These are phyloP conservation scores for Hypomecis punctinalis DNA, from an alignment of 2,888 invertebrate species.

Conservation along the genomic window DNA sequence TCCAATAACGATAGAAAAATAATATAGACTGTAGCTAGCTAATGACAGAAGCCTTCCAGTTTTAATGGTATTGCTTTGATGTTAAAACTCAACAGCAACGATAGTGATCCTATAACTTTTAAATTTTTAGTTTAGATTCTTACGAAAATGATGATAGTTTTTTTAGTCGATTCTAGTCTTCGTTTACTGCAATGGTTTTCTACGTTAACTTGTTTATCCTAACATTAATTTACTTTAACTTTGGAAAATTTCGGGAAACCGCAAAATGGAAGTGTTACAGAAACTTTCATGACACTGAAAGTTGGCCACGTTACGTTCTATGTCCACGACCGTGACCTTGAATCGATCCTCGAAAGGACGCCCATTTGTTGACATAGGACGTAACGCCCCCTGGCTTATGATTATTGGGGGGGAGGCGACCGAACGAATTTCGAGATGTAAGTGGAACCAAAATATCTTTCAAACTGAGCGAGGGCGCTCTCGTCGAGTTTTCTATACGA, in stretches of 20 bases:
- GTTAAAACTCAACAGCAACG: too few species aligned
- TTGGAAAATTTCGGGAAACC: too few species aligned
- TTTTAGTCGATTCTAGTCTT: too few species aligned
- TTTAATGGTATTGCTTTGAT: too few species aligned
- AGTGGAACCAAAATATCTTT: background rate
- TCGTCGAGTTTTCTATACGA: background rate
- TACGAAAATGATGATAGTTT: too few species aligned
- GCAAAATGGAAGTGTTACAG: background rate
- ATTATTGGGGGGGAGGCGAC: slow-evolving; percentile 18
- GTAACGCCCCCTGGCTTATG: slow-evolving; percentile 19
- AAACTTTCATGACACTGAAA: background rate
- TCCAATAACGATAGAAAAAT: too few species aligned
- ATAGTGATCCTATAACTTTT: too few species aligned
- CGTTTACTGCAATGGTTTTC: too few species aligned
- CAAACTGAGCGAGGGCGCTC: background rate
- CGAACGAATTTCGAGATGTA: slow-evolving; percentile 1
- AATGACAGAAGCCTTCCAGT: too few species aligned
- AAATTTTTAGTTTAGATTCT: too few species aligned
- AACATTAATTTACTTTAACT: background rate
- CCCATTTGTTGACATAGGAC: slow-evolving; percentile 26
- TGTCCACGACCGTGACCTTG: slow-evolving; percentile 19
- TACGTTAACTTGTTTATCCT: too few species aligned
- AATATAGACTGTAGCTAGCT: too few species aligned
- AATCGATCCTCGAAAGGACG: slow-evolving; percentile 17
- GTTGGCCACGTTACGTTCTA: background rate